Evolutionary conservation across 2,797 vertebrate genomes (phyloP).

Genomic region (Helostoma temminkii): DNA sequence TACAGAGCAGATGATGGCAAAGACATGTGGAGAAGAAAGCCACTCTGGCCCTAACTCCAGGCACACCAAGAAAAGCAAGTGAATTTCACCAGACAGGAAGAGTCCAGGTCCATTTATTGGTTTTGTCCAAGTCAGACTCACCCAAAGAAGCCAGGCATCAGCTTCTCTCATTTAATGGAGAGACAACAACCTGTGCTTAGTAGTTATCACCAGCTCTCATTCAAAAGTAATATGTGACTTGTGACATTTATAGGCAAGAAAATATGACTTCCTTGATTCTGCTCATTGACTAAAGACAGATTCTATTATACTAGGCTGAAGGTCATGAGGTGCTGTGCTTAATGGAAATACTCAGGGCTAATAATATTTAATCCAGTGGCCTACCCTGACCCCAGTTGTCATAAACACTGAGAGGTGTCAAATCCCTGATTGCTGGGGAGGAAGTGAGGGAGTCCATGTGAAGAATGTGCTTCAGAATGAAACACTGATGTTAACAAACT

Average conservation of each 20-base stretch:
- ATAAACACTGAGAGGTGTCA: slow-evolving; percentile 34
- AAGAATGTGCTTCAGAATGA: slow-evolving; percentile 27
- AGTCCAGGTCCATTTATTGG: slow-evolving; percentile 50
- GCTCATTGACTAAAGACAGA: slow-evolving; percentile 71
- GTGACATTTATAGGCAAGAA: slow-evolving; percentile 50
- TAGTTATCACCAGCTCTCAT: slow-evolving; percentile 12
- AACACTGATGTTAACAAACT: slow-evolving; percentile 12
- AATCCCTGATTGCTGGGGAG: slow-evolving; percentile 25
- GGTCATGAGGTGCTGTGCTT: slow-evolving; percentile 68
- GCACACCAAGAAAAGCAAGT: slow-evolving; percentile 23
- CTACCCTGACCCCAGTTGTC: slow-evolving; percentile 30
- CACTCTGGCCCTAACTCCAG: slow-evolving; percentile 51
- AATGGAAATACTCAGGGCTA: slow-evolving; percentile 64
- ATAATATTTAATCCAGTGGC: slow-evolving; percentile 71
- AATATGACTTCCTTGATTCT: slow-evolving; percentile 61
- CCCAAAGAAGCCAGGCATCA: slow-evolving; percentile 61
- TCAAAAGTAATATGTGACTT: slow-evolving; percentile 17
- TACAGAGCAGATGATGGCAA: slow-evolving; percentile 43
- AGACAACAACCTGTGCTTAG: slow-evolving; percentile 49
- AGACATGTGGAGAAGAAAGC: slow-evolving; percentile 29
- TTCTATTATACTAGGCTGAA: slow-evolving; percentile 73
- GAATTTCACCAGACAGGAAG: slow-evolving; percentile 43
- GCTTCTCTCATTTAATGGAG: slow-evolving; percentile 61
- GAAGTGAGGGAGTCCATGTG: slow-evolving; percentile 2
- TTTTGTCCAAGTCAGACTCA: slow-evolving; percentile 48